phyloP scores from a whole-genome alignment of 2,797 vertebrate genomes.

The Alcedo atthis region DNA sequence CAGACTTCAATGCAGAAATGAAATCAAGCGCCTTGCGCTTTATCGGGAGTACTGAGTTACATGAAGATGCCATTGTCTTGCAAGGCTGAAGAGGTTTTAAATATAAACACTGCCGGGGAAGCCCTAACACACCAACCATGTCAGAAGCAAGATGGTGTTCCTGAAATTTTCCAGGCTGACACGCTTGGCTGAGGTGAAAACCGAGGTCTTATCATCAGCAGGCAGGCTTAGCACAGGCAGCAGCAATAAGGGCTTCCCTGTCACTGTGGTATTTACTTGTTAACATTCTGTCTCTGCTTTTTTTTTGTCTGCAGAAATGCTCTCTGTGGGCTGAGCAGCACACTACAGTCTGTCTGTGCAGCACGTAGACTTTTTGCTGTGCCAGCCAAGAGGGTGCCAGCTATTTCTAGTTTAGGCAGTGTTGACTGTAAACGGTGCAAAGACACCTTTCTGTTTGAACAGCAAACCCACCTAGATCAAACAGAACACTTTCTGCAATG shows the following conservation, averaged over 20 bases:
- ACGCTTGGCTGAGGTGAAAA: not conserved
- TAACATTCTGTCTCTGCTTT: not conserved
- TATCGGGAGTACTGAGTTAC: not conserved
- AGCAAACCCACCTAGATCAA: not conserved
- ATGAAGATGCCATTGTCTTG: not conserved
- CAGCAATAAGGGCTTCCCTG: not conserved
- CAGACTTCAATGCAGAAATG: not conserved
- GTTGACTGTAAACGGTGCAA: not conserved
- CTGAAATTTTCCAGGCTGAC: slow-evolving; percentile 11
- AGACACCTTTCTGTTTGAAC: not conserved
- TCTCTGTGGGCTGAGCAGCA: not conserved
- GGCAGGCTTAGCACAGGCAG: not conserved
- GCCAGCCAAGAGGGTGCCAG: not conserved
- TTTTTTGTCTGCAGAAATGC: not conserved
- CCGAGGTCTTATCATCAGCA: not conserved
- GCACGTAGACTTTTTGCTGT: not conserved
- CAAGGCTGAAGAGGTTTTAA: not conserved
- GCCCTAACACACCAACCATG: not conserved
- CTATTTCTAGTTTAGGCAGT: not conserved
- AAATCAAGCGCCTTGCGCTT: not conserved
- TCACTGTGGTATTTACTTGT: not conserved
- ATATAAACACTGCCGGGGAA: not conserved
- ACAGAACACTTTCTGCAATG: not conserved
- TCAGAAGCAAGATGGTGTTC: not conserved
- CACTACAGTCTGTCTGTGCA: not conserved